phyloP scores from a whole-genome alignment of 1,140 invertebrate species.

The Saccostrea echinata region DNA sequence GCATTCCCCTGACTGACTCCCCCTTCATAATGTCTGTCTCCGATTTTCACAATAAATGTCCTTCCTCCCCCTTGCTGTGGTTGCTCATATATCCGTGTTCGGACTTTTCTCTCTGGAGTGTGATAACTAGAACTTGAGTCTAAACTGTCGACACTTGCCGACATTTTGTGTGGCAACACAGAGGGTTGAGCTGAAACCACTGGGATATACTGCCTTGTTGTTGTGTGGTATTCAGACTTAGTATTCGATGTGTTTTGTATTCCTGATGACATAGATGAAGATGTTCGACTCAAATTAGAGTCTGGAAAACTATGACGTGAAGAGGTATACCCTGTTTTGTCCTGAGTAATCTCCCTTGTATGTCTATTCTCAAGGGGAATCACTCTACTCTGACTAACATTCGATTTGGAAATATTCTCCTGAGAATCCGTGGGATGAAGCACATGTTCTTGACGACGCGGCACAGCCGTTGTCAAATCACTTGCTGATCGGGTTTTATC shows the following conservation, averaged over 20 bases:
- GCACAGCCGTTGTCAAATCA: constrained; percentile 53
- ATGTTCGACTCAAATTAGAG: constrained; percentile 50
- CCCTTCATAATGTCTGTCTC: constrained; percentile 55
- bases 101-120: constrained; percentile 58
- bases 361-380: constrained; percentile 65
- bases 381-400: constrained; percentile 53
- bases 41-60: constrained; percentile 67
- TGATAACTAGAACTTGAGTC: constrained; percentile 59
- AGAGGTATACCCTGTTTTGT: constrained; percentile 42
- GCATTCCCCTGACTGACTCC: constrained; percentile 48
- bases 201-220: constrained; percentile 68
- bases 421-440: constrained; percentile 66
- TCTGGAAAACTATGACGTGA: constrained; percentile 67
- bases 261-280: constrained; percentile 40
- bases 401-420: constrained; percentile 64
- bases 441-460: constrained; percentile 60
- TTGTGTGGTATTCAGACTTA: constrained; percentile 43
- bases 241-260: constrained; percentile 35
- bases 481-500: constrained; percentile 41
- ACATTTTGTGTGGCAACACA: constrained; percentile 55
- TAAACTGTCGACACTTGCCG: constrained; percentile 69
- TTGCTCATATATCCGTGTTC: constrained; percentile 59
- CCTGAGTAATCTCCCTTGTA: constrained; percentile 47
- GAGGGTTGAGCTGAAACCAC: constrained; percentile 57
- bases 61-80: constrained; percentile 56